Conservation (phyloP, 2,113 vertebrate genomes). For the Myxocyprinus asiaticus region DNA sequence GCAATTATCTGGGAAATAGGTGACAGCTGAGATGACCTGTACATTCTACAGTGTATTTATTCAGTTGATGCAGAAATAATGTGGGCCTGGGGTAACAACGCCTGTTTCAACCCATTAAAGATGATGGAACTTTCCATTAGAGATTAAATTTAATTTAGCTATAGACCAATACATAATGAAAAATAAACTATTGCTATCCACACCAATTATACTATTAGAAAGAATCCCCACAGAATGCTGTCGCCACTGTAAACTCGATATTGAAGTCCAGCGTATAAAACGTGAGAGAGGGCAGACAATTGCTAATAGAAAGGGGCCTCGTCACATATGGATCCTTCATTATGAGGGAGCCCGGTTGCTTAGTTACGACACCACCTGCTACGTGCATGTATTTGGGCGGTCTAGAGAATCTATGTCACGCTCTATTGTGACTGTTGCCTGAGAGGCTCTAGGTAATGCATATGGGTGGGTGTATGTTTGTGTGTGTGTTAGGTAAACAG, state of each 20-base stretch:
- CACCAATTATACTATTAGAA: background rate
- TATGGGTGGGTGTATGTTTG: background rate
- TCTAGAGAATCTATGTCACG: background rate
- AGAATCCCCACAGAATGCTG: background rate
- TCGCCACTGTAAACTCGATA: background rate
- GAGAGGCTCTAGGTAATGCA: background rate
- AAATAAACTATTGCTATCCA: background rate
- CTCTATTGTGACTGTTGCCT: background rate
- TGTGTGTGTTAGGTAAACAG: slow-evolving; percentile 15
- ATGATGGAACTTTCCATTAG: background rate
- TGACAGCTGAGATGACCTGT: background rate
- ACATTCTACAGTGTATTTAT: background rate
- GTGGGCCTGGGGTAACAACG: background rate
- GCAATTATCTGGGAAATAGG: slow-evolving; percentile 9
- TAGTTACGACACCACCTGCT: slow-evolving; percentile 20
- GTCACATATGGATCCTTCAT: slow-evolving; percentile 17
- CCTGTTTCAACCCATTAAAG: slow-evolving; percentile 18
- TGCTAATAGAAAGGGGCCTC: slow-evolving; percentile 9
- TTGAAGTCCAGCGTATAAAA: background rate
- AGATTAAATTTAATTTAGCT: background rate
- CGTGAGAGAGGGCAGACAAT: slow-evolving; percentile 12
- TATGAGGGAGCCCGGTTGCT: slow-evolving; percentile 20
- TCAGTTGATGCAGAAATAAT: slow-evolving; percentile 9
- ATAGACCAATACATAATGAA: background rate
- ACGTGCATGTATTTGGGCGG: slow-evolving; percentile 1